A percentile compares a stretch with the other conserved stretches of the same genome.
phyloP scores from a whole-genome alignment of 2,113 vertebrate species.

The Mixornis gularis region DNA sequence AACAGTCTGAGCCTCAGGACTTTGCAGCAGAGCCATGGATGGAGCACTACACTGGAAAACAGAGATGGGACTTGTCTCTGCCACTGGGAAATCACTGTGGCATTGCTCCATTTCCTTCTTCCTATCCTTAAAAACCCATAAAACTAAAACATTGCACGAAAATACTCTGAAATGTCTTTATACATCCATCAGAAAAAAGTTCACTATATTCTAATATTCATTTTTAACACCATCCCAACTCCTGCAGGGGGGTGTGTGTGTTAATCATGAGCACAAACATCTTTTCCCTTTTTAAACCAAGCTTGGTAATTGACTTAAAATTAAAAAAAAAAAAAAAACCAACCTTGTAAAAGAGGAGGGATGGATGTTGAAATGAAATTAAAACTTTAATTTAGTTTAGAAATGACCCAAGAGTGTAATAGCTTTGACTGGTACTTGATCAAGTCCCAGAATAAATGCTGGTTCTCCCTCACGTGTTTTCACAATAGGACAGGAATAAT shows the following conservation, averaged over 20 bases:
- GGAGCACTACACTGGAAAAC: background rate
- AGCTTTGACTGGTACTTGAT: constrained; percentile 19
- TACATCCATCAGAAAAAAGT: background rate
- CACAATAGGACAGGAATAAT: constrained; percentile 32
- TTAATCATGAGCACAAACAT: background rate
- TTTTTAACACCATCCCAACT: background rate
- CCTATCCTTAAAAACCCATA: background rate
- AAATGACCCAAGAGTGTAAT: constrained; percentile 12
- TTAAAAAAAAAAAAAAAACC: background rate
- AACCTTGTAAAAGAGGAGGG: background rate
- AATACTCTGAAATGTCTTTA: background rate
- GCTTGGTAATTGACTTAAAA: background rate
- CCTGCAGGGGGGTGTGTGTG: background rate
- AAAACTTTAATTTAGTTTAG: constrained; percentile 39
- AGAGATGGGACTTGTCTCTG: background rate
- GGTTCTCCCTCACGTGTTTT: constrained; percentile 23
- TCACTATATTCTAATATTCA: background rate
- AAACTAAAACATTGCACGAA: background rate
- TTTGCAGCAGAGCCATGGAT: background rate
- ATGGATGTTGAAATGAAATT: constrained; percentile 36
- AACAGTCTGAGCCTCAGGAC: background rate
- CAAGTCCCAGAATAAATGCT: constrained; percentile 15
- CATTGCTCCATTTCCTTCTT: background rate
- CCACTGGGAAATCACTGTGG: background rate
- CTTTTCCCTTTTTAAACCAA: background rate